These are phyloP conservation scores for Dromococcyx pavoninus DNA, from an alignment of 2,797 vertebrate species.

Conservation along the genomic window DNA sequence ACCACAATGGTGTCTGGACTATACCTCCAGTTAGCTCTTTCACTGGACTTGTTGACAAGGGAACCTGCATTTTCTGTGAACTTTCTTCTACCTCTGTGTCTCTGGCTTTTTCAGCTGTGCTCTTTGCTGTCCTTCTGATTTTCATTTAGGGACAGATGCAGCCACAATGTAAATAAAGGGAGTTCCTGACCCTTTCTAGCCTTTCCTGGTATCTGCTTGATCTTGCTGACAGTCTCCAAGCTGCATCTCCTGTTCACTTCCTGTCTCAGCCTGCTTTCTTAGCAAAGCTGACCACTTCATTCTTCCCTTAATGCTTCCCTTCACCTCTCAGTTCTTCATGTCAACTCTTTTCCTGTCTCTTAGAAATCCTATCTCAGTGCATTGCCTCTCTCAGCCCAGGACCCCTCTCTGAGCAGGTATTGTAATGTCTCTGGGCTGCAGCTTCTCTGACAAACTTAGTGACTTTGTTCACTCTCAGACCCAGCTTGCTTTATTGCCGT, in stretches of 20 bases:
- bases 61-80: not conserved
- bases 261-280: not conserved
- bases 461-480: not conserved
- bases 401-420: not conserved
- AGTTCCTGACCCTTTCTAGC: not conserved
- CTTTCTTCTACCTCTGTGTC: not conserved
- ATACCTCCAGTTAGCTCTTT: not conserved
- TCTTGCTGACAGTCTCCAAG: not conserved
- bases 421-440: not conserved
- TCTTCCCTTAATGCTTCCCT: not conserved
- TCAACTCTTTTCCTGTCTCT: not conserved
- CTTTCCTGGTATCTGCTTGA: not conserved
- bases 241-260: not conserved
- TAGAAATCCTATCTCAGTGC: not conserved
- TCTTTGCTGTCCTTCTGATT: not conserved
- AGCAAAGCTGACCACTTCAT: not conserved
- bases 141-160: not conserved
- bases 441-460: not conserved
- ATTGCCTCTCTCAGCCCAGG: not conserved
- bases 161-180: not conserved
- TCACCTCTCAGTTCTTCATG: not conserved
- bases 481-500: not conserved
- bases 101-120: not conserved
- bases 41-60: not conserved
- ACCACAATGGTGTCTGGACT: not conserved